Percentiles rank a stretch among this genome's conserved stretches.
Evolutionary conservation across 2,113 vertebrate species (phyloP).

Genomic region (Ophthalmolycus amberensis): DNA sequence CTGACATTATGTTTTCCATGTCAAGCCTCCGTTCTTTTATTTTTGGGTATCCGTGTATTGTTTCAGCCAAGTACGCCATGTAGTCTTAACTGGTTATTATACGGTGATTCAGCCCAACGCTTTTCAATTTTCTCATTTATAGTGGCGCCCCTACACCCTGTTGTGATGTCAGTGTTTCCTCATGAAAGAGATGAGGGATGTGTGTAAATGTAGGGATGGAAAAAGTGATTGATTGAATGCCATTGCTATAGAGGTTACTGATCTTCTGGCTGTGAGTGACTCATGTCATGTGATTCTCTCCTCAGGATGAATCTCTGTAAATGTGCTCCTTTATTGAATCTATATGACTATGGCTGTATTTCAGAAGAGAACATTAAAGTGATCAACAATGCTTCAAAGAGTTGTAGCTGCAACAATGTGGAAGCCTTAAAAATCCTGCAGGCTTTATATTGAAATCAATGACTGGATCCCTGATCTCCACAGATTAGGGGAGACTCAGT

Average conservation of each 20-base stretch:
- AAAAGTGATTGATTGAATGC: slow-evolving; percentile 44
- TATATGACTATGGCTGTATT: neutral
- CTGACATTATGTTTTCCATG: slow-evolving; percentile 47
- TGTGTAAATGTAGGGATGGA: slow-evolving; percentile 44
- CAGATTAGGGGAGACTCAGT: neutral
- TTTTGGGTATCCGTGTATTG: slow-evolving; percentile 63
- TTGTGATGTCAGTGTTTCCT: slow-evolving; percentile 39
- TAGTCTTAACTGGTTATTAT: slow-evolving; percentile 25
- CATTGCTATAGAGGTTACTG: slow-evolving; percentile 42
- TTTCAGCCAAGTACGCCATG: slow-evolving; percentile 34
- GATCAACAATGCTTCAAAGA: neutral
- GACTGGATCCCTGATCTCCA: neutral
- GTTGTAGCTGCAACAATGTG: neutral
- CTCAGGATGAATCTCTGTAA: slow-evolving; percentile 5
- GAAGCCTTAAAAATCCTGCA: neutral
- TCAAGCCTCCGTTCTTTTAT: slow-evolving; percentile 43
- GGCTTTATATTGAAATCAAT: neutral
- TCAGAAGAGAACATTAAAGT: neutral
- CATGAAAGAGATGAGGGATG: slow-evolving; percentile 5
- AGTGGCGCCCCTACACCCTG: slow-evolving; percentile 3
- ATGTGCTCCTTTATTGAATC: neutral
- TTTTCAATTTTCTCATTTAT: slow-evolving; percentile 15
- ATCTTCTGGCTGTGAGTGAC: slow-evolving; percentile 31
- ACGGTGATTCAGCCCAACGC: slow-evolving; percentile 4
- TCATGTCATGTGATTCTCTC: slow-evolving; percentile 20